Evolutionary conservation across 2,888 invertebrate genomes (phyloP), one percentile per base, ranked within the genome.

Genomic region (Drosophila meridiana): DNA sequence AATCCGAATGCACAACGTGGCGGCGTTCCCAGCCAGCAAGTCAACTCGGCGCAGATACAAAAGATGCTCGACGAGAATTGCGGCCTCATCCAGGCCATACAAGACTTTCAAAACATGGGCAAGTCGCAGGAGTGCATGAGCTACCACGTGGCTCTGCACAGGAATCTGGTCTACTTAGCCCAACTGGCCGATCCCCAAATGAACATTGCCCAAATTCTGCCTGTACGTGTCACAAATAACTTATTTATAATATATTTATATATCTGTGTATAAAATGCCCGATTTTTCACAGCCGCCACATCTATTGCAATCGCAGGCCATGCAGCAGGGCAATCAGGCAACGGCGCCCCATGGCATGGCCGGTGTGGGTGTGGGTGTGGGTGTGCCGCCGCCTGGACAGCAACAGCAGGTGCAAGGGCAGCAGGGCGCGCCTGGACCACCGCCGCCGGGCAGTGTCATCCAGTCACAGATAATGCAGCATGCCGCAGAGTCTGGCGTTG

Each of bases 1-100:
- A 95, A 75, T 94, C 70, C 79, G 5, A 79, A 73, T 45, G 73
- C 73, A 11, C 85, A 78, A 50, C 78, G 83, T 73, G 89, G 78
- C 38, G 83, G 95, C 45, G 83, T 87, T 53, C 94, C 95, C 67
- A 34, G 72, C 2, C 95, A 95, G 71, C 96, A 97, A 59, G 96
- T 97, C 48, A 97, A 95, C 92, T 96, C 97, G 71, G 96, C 96
- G 57, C 97, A 97, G 93, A 97, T 98, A 89, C 98, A 98, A 93
- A 98, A 99, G 95, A 96, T 99, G 95, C 94, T 99, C 72, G 99
- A 99, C 94, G 99, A 99, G 94, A 99, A 99, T 93, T 97, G 97
- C 86, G 98, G 98, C 92, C 94, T 99, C 52, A 99, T 99, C 89
- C 98, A 99, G 94, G 98, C 98, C 9, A 99, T 99, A 91, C 97